Conservation (phyloP, 2,113 vertebrate species). For the Cranoglanis bouderius region DNA sequence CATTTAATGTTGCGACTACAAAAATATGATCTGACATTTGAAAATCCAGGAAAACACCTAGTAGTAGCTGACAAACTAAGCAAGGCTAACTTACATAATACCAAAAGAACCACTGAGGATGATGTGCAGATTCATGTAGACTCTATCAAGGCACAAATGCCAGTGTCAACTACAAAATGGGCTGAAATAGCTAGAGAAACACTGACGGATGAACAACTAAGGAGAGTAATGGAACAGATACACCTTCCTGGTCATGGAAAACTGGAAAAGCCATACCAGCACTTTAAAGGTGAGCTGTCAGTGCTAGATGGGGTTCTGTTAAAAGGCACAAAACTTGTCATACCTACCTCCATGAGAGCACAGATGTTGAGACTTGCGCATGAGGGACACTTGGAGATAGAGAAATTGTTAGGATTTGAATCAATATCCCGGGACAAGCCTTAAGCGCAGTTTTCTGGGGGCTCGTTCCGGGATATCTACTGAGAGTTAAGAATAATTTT, state of each 20-base stretch:
- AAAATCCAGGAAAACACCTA: slow-evolving; percentile 38
- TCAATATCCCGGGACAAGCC: too few species aligned
- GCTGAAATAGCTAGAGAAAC: slow-evolving; percentile 28
- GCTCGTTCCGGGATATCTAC: too few species aligned
- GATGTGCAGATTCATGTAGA: slow-evolving; percentile 37
- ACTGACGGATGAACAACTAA: slow-evolving; percentile 14
- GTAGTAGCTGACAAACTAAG: slow-evolving; percentile 28
- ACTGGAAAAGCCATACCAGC: slow-evolving; percentile 20
- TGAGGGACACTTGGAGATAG: not conserved
- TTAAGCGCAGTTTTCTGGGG: too few species aligned
- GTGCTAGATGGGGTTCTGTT: slow-evolving; percentile 20
- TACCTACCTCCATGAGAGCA: slow-evolving; percentile 23
- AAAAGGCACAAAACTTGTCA: slow-evolving; percentile 15
- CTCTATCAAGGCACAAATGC: slow-evolving; percentile 19
- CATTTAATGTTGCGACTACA: slow-evolving; percentile 39
- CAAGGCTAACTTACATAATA: slow-evolving; percentile 8
- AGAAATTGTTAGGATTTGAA: too few species aligned
- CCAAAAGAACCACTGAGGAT: slow-evolving; percentile 19
- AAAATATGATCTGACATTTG: slow-evolving; percentile 41
- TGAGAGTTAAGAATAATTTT: too few species aligned
- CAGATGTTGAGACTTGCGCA: slow-evolving; percentile 11
- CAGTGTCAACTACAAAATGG: slow-evolving; percentile 29
- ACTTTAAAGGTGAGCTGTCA: slow-evolving; percentile 28
- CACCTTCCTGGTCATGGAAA: not conserved
- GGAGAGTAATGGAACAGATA: slow-evolving; percentile 25